Conservation (phyloP, 2,888 invertebrate species). For the Phrixothrix hirtus region DNA sequence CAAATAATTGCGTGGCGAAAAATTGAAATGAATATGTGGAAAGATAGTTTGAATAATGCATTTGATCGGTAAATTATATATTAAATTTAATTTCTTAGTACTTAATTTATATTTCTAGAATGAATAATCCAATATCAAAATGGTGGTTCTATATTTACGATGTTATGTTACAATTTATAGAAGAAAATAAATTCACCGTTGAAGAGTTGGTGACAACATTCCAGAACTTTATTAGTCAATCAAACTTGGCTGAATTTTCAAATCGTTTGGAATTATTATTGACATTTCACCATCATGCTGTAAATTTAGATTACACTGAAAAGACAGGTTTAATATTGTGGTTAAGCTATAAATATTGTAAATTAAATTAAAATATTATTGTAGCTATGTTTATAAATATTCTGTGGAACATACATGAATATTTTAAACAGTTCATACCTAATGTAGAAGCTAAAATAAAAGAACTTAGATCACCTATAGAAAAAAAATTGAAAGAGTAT, state of each 20-base stretch:
- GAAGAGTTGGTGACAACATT: slow-evolving; percentile 64
- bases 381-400: slow-evolving; percentile 65
- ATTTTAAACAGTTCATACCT: slow-evolving; percentile 77
- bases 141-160: slow-evolving; percentile 92
- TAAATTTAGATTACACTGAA: slow-evolving; percentile 57
- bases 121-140: slow-evolving; percentile 71
- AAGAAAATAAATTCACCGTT: slow-evolving; percentile 43
- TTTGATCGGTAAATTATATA: slow-evolving; percentile 64
- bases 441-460: slow-evolving; percentile 69
- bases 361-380: no score
- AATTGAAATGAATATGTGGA: slow-evolving; percentile 87
- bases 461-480: slow-evolving; percentile 77
- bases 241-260: slow-evolving; percentile 82
- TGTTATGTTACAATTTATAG: slow-evolving; percentile 66
- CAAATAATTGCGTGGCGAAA: slow-evolving; percentile 91
- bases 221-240: slow-evolving; percentile 80
- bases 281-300: slow-evolving; percentile 79
- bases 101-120: slow-evolving; percentile 58
- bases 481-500: slow-evolving; percentile 89
- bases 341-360: no score
- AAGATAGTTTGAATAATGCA: slow-evolving; percentile 74
- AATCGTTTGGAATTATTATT: slow-evolving; percentile 76
- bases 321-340: no score
- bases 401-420: slow-evolving; percentile 81
- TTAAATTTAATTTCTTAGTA: no score